Base-by-base conservation (phyloP, 2,888 invertebrate species). In the Drosophila mettleri region DNA sequence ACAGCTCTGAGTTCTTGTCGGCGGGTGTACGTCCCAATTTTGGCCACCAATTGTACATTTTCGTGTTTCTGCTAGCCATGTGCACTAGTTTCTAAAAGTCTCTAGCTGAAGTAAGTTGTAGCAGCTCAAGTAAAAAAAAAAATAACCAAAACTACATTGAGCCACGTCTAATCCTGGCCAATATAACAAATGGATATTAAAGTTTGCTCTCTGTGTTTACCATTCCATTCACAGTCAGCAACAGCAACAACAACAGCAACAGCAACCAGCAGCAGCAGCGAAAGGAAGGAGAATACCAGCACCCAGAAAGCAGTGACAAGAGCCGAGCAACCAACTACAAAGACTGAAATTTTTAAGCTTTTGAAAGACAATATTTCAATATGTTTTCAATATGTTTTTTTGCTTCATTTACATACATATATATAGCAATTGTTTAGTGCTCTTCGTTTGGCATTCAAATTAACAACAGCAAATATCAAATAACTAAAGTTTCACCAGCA, bases 331-430 rank as follows among this genome's bases (percentile, higher is more conserved):
- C 72, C 78, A 84, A 83, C 86, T 89, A 91, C 90, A 91, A 92
- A 92, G 92, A 92, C 92, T 92, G 92, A 92, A 92, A 90, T 90
- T 92, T 91, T 92, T 91, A 91, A 92, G 92, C 91, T 92, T 92
- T 92, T 91, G 90, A 92, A 89, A 86, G 92, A 92, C 92, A 92
- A 92, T 92, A 92, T 92, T 91, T 91, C 89, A 79, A 76, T 77
- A 81, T 88, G 82, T 80, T 88, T 90, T 83, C 71, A 76, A 70
- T 64, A 38, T 66, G 67, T 65, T 74, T 73, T 73, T 27, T 45
- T 76, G 70, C 69, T 79, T 82, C 69, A 69, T 75, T 78, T 77
- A 64, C 59, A 55, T 68, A 64, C 52, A 55, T 31, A 46, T 24
- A 61, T 49, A 69, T 60, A 51, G 34, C 27, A 51, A 72, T 66